Evolutionary conservation across 1,140 invertebrate genomes (phyloP).

Genomic region (Diorhabda sublineata): DNA sequence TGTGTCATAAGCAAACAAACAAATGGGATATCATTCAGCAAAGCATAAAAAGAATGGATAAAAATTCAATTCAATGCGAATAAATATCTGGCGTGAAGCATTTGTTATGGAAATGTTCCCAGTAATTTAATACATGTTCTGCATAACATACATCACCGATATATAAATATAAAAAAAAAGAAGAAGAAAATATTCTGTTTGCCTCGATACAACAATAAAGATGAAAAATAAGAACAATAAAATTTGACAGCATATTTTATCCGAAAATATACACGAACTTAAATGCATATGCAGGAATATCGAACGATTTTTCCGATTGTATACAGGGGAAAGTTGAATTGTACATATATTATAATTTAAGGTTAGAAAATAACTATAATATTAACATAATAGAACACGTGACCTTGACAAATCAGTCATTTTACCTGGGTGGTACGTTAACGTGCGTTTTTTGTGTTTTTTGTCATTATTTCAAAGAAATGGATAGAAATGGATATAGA

Average conservation of each 20-base stretch:
- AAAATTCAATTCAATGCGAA: conserved; percentile 20
- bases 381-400: too few relatives aligned
- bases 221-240: conserved; percentile 37
- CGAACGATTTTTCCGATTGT: too few relatives aligned
- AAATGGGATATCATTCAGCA: conserved; percentile 8
- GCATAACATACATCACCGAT: conserved; percentile 23
- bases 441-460: too few relatives aligned
- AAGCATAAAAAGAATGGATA: conserved; percentile 5
- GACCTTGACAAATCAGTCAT: too few relatives aligned
- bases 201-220: conserved; percentile 28
- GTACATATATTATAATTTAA: too few relatives aligned
- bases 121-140: conserved; percentile 20
- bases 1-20: background rate
- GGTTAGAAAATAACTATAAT: too few relatives aligned
- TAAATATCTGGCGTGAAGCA: conserved; percentile 13
- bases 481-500: too few relatives aligned
- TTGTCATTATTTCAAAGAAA: too few relatives aligned
- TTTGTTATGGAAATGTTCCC: conserved; percentile 23
- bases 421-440: too few relatives aligned
- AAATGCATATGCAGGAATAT: conserved; percentile 22
- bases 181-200: conserved; percentile 20
- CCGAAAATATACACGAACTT: conserved; percentile 24
- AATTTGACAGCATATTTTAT: conserved; percentile 37
- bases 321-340: too few relatives aligned
- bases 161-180: too few relatives aligned